Evolutionary conservation across 35 echinoderm and acorn worm species (phyloP).

Genomic region (Patiria miniata): DNA sequence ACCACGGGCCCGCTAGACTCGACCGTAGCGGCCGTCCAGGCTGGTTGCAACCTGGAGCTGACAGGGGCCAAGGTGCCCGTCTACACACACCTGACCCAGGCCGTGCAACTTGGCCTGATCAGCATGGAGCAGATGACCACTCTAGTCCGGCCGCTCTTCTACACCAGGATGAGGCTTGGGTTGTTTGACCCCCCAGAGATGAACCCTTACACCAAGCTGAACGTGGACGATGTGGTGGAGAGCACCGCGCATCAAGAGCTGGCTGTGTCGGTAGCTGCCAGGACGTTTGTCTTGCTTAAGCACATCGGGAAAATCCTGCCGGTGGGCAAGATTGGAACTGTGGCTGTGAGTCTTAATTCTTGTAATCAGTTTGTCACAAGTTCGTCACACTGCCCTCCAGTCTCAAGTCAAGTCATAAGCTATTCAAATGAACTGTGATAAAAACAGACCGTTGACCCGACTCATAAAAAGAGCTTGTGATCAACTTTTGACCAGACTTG

Average conservation of each 20-base stretch:
- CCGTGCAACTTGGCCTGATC: slow-evolving; percentile 17
- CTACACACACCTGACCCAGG: slow-evolving; percentile 27
- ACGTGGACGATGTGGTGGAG: slow-evolving; percentile 60
- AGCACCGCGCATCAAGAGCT: slow-evolving; percentile 67
- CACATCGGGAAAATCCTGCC: slow-evolving; percentile 54
- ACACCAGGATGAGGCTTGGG: slow-evolving; percentile 36
- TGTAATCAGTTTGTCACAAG: no score
- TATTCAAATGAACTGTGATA: no score
- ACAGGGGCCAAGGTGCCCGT: background rate
- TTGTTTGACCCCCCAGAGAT: slow-evolving; percentile 26
- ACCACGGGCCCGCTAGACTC: slow-evolving; percentile 63
- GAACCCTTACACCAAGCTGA: slow-evolving; percentile 20
- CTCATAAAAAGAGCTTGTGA: no score
- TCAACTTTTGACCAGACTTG: no score
- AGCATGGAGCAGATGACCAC: background rate
- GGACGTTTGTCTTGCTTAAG: slow-evolving; percentile 85
- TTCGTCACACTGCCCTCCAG: no score
- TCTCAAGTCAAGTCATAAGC: no score
- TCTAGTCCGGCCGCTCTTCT: background rate
- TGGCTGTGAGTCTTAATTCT: slow-evolving; percentile 60
- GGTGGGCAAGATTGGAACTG: slow-evolving; percentile 46
- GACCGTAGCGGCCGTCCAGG: slow-evolving; percentile 33
- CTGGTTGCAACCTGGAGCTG: slow-evolving; percentile 85
- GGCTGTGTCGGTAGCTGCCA: slow-evolving; percentile 55
- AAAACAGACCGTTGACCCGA: no score